A percentile compares a stretch with the other conserved stretches of the same genome.
Conservation (phyloP, 2,888 invertebrate genomes). For the Cataglyphis rosenhaueri region DNA sequence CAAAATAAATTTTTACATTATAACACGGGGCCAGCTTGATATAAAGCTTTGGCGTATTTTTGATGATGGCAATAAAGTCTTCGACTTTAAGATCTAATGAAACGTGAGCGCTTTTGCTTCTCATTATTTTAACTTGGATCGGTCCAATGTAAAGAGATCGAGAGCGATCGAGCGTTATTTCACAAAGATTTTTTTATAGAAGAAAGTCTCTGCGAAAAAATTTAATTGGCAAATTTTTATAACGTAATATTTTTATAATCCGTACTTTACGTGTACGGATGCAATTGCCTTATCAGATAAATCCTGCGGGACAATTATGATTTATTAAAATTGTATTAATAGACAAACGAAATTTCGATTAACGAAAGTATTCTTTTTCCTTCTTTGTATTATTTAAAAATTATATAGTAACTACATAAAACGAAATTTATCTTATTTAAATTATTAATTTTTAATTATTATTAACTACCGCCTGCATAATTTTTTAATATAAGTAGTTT, state of each 20-base stretch:
- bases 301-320: background rate
- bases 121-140: conserved; percentile 32
- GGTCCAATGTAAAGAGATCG: conserved; percentile 5
- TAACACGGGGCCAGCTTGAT: background rate
- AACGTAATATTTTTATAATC: background rate
- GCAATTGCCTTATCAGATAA: background rate
- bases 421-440: background rate
- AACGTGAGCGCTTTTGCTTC: conserved; percentile 12
- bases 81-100: conserved; percentile 28
- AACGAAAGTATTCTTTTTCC: background rate
- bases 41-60: background rate
- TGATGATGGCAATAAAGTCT: background rate
- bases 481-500: background rate
- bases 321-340: background rate
- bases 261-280: background rate
- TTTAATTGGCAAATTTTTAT: background rate
- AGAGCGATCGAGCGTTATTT: conserved; percentile 39
- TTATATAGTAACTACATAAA: background rate
- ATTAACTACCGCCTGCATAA: background rate
- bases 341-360: background rate
- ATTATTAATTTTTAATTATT: too few species aligned
- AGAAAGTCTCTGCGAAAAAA: background rate
- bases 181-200: background rate
- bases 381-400: background rate
- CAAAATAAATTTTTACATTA: background rate